Evolutionary conservation across 1,140 invertebrate genomes (phyloP).

Genomic region (Ganaspis sp.): DNA sequence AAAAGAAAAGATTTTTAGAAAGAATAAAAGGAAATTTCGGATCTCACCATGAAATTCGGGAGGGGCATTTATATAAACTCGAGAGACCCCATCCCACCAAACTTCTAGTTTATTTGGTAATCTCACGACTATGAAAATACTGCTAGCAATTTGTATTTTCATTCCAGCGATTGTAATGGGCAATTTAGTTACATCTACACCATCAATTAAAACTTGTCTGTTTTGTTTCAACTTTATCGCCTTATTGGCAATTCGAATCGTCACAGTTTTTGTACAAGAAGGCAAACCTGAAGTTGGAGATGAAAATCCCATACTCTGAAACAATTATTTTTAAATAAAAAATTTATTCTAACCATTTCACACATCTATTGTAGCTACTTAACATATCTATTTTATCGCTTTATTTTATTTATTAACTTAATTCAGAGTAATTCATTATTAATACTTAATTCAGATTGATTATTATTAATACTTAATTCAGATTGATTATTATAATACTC

Average conservation of each 20-base stretch:
- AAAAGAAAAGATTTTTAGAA: not conserved
- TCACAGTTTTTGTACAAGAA: slow-evolving; percentile 90
- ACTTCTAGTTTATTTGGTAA: slow-evolving; percentile 86
- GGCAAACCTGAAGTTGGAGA: slow-evolving; percentile 78
- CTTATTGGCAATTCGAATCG: slow-evolving; percentile 75
- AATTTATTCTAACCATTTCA: no score
- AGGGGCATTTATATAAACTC: slow-evolving; percentile 89
- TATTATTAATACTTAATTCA: no score
- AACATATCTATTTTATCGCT: no score
- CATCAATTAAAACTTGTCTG: slow-evolving; percentile 82
- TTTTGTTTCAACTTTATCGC: slow-evolving; percentile 85
- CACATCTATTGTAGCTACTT: no score
- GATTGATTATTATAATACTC: no score
- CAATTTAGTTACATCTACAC: slow-evolving; percentile 81
- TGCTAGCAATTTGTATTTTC: slow-evolving; percentile 84
- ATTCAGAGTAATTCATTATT: no score
- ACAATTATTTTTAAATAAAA: slow-evolving; percentile 33
- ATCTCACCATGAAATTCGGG: slow-evolving; percentile 80
- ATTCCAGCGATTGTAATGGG: slow-evolving; percentile 79
- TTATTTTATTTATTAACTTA: no score
- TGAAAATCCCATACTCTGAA: slow-evolving; percentile 81
- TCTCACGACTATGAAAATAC: slow-evolving; percentile 84
- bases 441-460: no score
- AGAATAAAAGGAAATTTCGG: slow-evolving; percentile 40
- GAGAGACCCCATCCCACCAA: slow-evolving; percentile 89